Percentiles rank a stretch among this genome's conserved stretches.
phyloP scores from a whole-genome alignment of 2,888 invertebrate species.

The Ormia ochracea region DNA sequence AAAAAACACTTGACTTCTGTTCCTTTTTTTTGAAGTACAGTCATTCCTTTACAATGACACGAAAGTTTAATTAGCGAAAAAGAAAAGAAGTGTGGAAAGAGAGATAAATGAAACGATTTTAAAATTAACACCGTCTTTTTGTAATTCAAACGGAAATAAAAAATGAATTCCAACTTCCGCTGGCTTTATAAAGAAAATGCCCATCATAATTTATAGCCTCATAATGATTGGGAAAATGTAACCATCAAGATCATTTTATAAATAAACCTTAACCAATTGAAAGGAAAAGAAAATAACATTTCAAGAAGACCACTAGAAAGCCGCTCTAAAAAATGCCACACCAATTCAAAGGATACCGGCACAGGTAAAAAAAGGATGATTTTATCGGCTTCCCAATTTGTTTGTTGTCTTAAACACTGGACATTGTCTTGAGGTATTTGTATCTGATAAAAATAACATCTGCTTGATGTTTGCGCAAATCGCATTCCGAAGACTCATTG shows the following conservation, averaged over 20 bases:
- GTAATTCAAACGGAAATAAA: slow-evolving; percentile 26
- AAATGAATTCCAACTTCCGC: slow-evolving; percentile 42
- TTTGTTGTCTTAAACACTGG: background rate
- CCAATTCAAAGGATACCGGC: background rate
- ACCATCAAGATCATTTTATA: background rate
- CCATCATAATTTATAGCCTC: slow-evolving; percentile 6
- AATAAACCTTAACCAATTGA: slow-evolving; percentile 31
- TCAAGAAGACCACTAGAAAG: background rate
- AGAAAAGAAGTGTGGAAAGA: background rate
- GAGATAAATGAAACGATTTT: background rate
- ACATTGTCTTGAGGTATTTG: background rate
- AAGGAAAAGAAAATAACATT: background rate
- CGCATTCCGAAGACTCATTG: background rate
- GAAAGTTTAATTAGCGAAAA: background rate
- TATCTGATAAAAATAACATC: background rate
- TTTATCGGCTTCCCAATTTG: slow-evolving; percentile 3
- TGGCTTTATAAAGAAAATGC: background rate
- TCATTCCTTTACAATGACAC: background rate
- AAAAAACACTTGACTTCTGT: no score
- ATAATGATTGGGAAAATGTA: background rate
- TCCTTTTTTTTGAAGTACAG: no score
- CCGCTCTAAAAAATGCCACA: background rate
- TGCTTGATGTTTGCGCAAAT: background rate
- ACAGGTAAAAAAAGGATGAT: background rate
- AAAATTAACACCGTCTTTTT: background rate